phyloP scores from a whole-genome alignment of 2,888 invertebrate genomes.

The Phaonia tiefii region DNA sequence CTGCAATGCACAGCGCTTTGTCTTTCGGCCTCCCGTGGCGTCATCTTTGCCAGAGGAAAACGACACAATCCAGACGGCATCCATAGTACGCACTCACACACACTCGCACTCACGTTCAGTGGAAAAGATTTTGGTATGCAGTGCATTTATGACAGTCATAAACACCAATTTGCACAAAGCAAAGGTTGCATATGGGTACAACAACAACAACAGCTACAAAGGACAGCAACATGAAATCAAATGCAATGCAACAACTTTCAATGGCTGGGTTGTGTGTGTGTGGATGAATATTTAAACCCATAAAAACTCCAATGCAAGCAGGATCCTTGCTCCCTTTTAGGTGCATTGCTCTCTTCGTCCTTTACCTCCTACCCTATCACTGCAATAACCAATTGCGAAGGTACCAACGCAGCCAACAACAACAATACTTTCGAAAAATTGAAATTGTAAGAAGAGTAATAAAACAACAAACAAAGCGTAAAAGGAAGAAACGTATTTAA shows the following conservation, averaged over 20 bases:
- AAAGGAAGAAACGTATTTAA: constrained; percentile 26
- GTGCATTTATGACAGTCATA: constrained; percentile 47
- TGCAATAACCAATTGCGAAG: not conserved
- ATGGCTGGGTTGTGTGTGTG: not conserved
- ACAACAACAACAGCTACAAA: not conserved
- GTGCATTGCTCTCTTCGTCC: not conserved
- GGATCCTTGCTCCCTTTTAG: constrained; percentile 26
- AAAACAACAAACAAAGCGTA: constrained; percentile 8
- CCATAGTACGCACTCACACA: constrained; percentile 10
- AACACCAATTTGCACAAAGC: constrained; percentile 56
- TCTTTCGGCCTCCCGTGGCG: not conserved
- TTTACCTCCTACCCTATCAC: not conserved
- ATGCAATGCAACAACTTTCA: constrained; percentile 3
- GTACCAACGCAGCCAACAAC: not conserved
- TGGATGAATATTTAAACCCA: constrained; percentile 34
- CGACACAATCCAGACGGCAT: constrained; percentile 15
- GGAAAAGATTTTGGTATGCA: constrained; percentile 24
- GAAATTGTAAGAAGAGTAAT: constrained; percentile 41
- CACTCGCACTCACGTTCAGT: not conserved
- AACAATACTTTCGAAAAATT: constrained; percentile 33
- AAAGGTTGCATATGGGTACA: constrained; percentile 29
- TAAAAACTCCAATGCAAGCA: constrained; percentile 41
- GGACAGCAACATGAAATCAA: not conserved
- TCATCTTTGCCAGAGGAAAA: not conserved
- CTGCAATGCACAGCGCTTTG: constrained; percentile 11